A percentile compares a stretch with the other conserved stretches of the same genome.
phyloP scores from a whole-genome alignment of 2,888 invertebrate genomes.

The Dichetophora obliterata region DNA sequence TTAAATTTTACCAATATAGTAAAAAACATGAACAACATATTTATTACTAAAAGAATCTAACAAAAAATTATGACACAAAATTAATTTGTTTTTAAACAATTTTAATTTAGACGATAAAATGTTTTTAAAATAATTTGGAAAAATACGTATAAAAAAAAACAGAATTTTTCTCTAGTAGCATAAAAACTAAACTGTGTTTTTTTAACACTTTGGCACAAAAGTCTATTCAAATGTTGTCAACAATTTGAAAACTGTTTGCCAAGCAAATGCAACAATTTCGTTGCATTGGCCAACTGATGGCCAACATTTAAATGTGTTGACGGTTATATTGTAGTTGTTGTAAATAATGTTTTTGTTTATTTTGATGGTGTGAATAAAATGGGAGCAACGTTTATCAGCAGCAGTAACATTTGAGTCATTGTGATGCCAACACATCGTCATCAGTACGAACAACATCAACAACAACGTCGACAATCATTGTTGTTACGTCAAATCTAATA shows the following conservation, averaged over 20 bases:
- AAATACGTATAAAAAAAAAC: too few species aligned
- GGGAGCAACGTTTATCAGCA: constrained; percentile 15
- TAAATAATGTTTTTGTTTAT: neutral
- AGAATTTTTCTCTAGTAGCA: too few species aligned
- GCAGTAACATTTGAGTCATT: neutral
- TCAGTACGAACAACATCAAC: constrained; percentile 1
- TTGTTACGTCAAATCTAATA: constrained; percentile 7
- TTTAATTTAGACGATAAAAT: too few species aligned
- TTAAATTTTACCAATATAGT: too few species aligned
- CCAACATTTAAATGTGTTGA: constrained; percentile 19
- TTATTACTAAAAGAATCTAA: too few species aligned
- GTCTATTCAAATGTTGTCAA: neutral
- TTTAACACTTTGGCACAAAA: neutral
- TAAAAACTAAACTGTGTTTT: too few species aligned
- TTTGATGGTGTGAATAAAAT: constrained; percentile 15
- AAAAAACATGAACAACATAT: too few species aligned
- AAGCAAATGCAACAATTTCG: neutral
- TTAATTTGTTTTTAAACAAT: too few species aligned
- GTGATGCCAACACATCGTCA: constrained; percentile 22
- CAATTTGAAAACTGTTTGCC: neutral
- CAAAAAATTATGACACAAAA: too few species aligned
- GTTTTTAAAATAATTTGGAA: too few species aligned
- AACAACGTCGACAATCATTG: neutral
- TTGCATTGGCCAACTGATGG: constrained; percentile 16
- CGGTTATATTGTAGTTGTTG: constrained; percentile 2